Base-by-base conservation (phyloP, 2,797 vertebrate genomes). In the Acipenser transmontanus region DNA sequence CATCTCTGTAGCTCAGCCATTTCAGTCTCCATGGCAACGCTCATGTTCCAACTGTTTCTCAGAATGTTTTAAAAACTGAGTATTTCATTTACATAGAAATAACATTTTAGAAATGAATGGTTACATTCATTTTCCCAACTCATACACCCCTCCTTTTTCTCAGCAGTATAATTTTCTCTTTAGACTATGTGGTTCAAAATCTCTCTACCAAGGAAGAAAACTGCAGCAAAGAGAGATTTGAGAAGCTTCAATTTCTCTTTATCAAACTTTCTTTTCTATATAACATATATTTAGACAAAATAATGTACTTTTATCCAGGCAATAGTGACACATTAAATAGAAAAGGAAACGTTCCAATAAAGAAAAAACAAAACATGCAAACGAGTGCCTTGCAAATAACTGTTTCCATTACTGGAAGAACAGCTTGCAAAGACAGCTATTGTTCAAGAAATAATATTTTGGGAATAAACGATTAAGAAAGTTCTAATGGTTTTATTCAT, bases 1-100 rank as follows among this genome's bases (percentile, higher is more conserved):
- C 79, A 75, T 86, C 79, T 82, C 72, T 65, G 73, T 78, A 83
- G 84, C 82, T 84, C 84, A 79, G 76, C 88, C 81, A 82, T 86
- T 73, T 75, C 75, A 13, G 78, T 89, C 82, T 76, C 87, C 81
- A 84, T 89, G 79, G 85, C 78, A 88, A 88, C 84, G 62, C 54
- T 61, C 56, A 64, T 79, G 81, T 84, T 65, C 65, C 66, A 71
- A 70, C 81, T 70, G 50, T 82, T 73, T 77, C 69, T 17, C 13
- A 48, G 69, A 71, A 68, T 70, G 70, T 73, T 77, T 80, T 71
- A 86, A 87, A 89, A 82, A 86, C 81, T 74, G 73, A 75, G 73
- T 76, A 75, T 76, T 80, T 82, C 80, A 89, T 89, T 89, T 88
- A 84, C 87, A 90, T 88, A 87, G 84, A 89, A 88, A 91, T 88